Percentiles rank a stretch among this genome's conserved stretches.
Evolutionary conservation across 2,797 vertebrate species (phyloP).

Genomic region (Phalloptychus januarius): DNA sequence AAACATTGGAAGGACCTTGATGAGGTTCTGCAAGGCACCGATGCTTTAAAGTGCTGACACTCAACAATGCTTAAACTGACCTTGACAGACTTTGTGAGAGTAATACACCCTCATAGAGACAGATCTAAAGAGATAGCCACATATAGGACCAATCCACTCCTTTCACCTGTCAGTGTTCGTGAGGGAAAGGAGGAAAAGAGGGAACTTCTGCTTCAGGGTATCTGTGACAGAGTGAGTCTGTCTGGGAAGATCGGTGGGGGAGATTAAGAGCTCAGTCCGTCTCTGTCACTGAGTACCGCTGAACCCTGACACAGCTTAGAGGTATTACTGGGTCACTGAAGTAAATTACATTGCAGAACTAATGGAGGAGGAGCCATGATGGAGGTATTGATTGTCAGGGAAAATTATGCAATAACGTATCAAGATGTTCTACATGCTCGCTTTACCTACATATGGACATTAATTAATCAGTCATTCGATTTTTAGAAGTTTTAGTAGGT

Average conservation of each 20-base stretch:
- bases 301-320: conserved; percentile 75
- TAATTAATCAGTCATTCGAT: background rate
- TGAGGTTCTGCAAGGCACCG: conserved; percentile 21
- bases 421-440: background rate
- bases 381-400: conserved; percentile 24
- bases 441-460: conserved; percentile 9
- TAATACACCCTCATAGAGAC: conserved; percentile 51
- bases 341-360: conserved; percentile 56
- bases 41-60: conserved; percentile 15
- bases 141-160: conserved; percentile 73
- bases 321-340: conserved; percentile 70
- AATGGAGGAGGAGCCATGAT: conserved; percentile 20
- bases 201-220: conserved; percentile 67
- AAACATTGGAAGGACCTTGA: conserved; percentile 12
- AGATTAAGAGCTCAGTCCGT: conserved; percentile 80
- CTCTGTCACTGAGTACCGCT: conserved; percentile 68
- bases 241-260: conserved; percentile 72
- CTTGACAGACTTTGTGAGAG: conserved; percentile 66
- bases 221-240: conserved; percentile 76
- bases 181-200: conserved; percentile 61
- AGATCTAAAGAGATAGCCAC: conserved; percentile 70
- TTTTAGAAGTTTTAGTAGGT: too few relatives aligned
- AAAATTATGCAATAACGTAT: conserved; percentile 43
- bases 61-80: conserved; percentile 67
- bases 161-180: conserved; percentile 76